A percentile compares a stretch with the other conserved stretches of the same genome.
These are phyloP conservation scores for Heliopora coerulea DNA, from an alignment of 92 coral and sea anemone genomes.

Conservation along the genomic window DNA sequence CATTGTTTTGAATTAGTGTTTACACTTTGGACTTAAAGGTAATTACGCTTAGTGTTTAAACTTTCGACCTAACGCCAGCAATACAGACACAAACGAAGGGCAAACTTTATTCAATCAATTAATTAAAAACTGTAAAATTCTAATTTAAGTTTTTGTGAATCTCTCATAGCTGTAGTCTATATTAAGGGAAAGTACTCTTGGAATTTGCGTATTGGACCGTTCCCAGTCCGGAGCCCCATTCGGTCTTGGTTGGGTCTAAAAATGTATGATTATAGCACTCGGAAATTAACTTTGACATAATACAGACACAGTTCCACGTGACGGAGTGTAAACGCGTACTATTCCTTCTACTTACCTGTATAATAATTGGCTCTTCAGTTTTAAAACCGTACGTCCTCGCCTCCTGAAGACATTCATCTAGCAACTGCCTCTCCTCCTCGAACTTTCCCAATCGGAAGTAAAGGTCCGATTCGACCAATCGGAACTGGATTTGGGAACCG, in stretches of 20 bases:
- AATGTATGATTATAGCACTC: neutral
- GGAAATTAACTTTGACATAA: neutral
- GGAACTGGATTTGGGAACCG: conserved; percentile 31
- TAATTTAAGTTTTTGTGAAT: too few species aligned
- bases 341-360: conserved; percentile 15
- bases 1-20: neutral
- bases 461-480: conserved; percentile 22
- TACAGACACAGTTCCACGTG: too few species aligned
- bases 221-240: too few species aligned
- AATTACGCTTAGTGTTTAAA: too few species aligned
- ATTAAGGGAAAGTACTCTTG: too few species aligned
- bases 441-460: conserved; percentile 15
- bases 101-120: too few species aligned
- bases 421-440: conserved; percentile 2
- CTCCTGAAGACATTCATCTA: conserved; percentile 4
- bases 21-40: neutral
- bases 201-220: too few species aligned
- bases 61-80: neutral
- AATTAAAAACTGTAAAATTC: neutral
- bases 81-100: too few species aligned
- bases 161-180: too few species aligned
- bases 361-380: conserved; percentile 17
- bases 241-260: neutral
- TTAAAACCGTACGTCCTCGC: conserved; percentile 5
- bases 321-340: too few species aligned